Conservation (phyloP, 2,888 invertebrate species). For the Apamea epomidion region DNA sequence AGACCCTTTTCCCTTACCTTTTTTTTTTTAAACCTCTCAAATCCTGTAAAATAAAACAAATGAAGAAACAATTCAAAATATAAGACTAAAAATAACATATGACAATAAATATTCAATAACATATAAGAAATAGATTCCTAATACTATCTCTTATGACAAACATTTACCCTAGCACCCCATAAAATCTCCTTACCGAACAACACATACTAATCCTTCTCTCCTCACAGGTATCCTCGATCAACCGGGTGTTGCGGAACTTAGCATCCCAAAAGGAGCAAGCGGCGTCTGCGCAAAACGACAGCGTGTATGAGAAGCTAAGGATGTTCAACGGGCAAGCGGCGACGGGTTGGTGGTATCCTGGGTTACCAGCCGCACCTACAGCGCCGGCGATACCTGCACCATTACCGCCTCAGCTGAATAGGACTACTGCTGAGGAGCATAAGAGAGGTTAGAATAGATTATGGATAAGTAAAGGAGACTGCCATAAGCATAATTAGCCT, state of each 20-base stretch:
- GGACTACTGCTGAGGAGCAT: slow-evolving; percentile 92
- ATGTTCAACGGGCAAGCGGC: slow-evolving; percentile 98
- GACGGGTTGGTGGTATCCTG: slow-evolving; percentile 96
- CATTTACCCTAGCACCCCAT: background rate
- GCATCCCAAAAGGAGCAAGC: slow-evolving; percentile 99
- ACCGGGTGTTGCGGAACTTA: slow-evolving; percentile 98
- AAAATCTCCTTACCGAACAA: background rate
- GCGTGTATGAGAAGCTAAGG: slow-evolving; percentile 97
- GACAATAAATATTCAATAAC: too few relatives aligned
- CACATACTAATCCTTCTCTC: background rate
- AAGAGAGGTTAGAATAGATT: slow-evolving; percentile 92
- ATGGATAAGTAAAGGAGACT: background rate
- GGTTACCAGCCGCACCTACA: slow-evolving; percentile 93
- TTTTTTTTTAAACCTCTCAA: too few relatives aligned
- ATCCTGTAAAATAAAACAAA: too few relatives aligned
- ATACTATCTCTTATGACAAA: background rate
- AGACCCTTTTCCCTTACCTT: too few relatives aligned
- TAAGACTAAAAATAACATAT: too few relatives aligned
- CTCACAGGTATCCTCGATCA: slow-evolving; percentile 98
- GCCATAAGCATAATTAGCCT: background rate
- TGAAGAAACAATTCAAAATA: too few relatives aligned
- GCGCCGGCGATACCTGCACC: slow-evolving; percentile 94
- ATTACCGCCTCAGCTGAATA: slow-evolving; percentile 90
- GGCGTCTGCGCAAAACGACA: slow-evolving; percentile 95
- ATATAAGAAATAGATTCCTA: too few relatives aligned